These are phyloP conservation scores for Gila robusta DNA, from an alignment of 2,797 vertebrate genomes.

Conservation along the genomic window DNA sequence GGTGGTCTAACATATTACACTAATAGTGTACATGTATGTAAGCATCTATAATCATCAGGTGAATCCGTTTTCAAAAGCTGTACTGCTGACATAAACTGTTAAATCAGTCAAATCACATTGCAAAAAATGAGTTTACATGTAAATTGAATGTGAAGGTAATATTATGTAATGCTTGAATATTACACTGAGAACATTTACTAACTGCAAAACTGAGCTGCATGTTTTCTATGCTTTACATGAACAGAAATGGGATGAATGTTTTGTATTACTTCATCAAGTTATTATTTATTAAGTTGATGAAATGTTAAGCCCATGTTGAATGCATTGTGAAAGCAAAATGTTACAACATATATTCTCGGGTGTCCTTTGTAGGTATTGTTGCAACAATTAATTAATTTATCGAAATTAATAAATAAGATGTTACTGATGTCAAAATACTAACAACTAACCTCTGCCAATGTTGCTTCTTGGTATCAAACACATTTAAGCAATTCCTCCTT, in stretches of 20 bases:
- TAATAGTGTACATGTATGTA: not conserved
- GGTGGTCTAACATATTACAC: slow-evolving; percentile 46
- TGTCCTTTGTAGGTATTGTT: not conserved
- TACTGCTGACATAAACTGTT: not conserved
- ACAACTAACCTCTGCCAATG: not conserved
- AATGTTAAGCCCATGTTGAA: not conserved
- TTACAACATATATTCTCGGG: not conserved
- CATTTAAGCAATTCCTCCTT: not conserved
- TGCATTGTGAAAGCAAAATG: not conserved
- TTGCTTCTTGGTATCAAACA: slow-evolving; percentile 9
- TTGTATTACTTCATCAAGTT: not conserved
- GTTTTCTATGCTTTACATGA: slow-evolving; percentile 9
- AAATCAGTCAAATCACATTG: not conserved
- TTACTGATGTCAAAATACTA: not conserved
- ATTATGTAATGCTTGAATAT: not conserved
- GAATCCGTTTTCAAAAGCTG: not conserved
- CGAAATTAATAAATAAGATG: not conserved
- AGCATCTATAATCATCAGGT: not conserved
- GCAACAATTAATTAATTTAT: not conserved
- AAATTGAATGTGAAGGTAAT: not conserved
- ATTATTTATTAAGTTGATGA: not conserved
- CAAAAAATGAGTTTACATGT: not conserved
- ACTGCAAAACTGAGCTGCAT: slow-evolving; percentile 4
- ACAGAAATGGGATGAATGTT: not conserved
- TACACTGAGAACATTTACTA: not conserved